Conservation (phyloP, 2,797 vertebrate species). For the Choloepus didactylus region DNA sequence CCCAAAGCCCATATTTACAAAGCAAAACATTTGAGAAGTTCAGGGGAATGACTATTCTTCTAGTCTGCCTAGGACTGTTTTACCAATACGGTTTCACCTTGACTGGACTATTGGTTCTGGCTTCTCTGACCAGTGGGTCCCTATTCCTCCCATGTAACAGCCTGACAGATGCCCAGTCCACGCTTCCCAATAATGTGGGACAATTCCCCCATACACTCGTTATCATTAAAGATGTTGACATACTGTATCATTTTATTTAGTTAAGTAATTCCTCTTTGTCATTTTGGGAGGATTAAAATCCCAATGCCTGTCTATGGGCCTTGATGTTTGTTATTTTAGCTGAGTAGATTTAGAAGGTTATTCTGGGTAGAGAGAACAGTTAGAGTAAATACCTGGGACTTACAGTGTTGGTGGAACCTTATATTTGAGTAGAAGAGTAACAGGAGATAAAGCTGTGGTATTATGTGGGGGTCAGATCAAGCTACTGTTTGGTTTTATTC, state of each 20-base stretch:
- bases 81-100: not conserved
- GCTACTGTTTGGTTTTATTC: constrained; percentile 13
- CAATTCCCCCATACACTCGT: not conserved
- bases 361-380: not conserved
- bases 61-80: not conserved
- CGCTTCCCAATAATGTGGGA: not conserved
- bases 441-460: not conserved
- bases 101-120: not conserved
- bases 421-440: not conserved
- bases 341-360: not conserved
- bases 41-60: not conserved
- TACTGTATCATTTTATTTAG: not conserved
- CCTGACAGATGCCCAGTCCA: not conserved
- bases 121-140: not conserved
- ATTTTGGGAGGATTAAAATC: constrained; percentile 43
- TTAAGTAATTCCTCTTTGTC: constrained; percentile 19
- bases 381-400: not conserved
- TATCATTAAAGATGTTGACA: not conserved
- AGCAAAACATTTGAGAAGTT: constrained; percentile 23
- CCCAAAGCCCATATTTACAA: constrained; percentile 3
- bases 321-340: constrained; percentile 13
- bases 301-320: not conserved
- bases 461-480: not conserved
- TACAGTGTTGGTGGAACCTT: not conserved
- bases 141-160: not conserved